Evolutionary conservation across 2,797 vertebrate species (phyloP), one percentile per base, ranked within the genome.

Genomic region (Coregonus ussuriensis): DNA sequence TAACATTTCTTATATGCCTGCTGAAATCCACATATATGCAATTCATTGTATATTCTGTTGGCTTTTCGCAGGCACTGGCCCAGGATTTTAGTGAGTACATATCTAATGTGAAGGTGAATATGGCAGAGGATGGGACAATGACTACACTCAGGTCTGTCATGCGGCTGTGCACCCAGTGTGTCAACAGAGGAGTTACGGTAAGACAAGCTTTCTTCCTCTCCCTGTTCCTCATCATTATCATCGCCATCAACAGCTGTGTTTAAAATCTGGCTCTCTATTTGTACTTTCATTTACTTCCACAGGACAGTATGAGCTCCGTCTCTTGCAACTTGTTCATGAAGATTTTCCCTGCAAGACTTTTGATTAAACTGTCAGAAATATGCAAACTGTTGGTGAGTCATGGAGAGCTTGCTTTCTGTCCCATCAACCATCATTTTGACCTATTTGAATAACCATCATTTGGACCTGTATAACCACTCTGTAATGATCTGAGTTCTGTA

Each of bases 291-390:
- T 18, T 1, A 47, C 41, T 7, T 52, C 35, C 41, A n/a, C 89
- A 94, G 93, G 88, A 91, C 69, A 71, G 74, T 4, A 31, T 84
- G 52, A 85, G 80, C 80, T 90, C 91, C 35, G 75, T 92, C 75
- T 87, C 92, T 79, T 94, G 93, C 76, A 80, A 81, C 79, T 90
- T 98, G 77, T 97, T 98, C 85, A 84, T 96, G n/a, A 93, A 86
- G 88, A 92, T 95, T 75, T 87, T 99, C 74, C 96, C 98, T 0
- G 93, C 95, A 76, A 95, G 95, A 81, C 88, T 98, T 80, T 90
- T 98, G 86, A 94, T 87, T 35, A 96, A 99, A 71, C 94, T 99
- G 31, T 89, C 94, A 75, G 96, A 98, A 81, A 94, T 97, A 88
- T 97, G 95, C 88, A 96, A 93, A 90, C 83, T 93, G 1, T 72